Evolutionary conservation across 2,113 vertebrate species (phyloP).

Genomic region (Stegastes partitus): DNA sequence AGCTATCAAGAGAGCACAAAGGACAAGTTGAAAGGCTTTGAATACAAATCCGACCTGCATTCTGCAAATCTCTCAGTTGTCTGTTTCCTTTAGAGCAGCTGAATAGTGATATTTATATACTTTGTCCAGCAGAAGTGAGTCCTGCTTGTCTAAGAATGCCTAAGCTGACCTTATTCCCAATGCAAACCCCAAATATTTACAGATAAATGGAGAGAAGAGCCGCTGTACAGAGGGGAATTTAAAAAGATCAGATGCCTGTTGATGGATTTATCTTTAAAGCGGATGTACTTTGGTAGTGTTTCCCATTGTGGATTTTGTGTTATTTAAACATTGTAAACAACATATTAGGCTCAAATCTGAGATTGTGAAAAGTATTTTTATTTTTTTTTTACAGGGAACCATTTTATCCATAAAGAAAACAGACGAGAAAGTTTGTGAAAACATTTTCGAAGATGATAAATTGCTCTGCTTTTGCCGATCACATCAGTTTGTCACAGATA

Average conservation of each 20-base stretch:
- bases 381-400: no score
- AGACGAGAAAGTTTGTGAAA: no score
- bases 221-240: background rate
- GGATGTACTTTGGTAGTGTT: background rate
- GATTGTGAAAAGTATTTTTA: background rate
- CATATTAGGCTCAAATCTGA: background rate
- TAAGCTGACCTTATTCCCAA: slow-evolving; percentile 78
- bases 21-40: slow-evolving; percentile 51
- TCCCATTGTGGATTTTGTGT: background rate
- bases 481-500: no score
- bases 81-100: slow-evolving; percentile 51
- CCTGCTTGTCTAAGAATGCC: slow-evolving; percentile 59
- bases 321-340: slow-evolving; percentile 3
- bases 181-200: slow-evolving; percentile 86
- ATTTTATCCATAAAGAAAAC: no score
- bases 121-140: slow-evolving; percentile 62
- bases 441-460: background rate
- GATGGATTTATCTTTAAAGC: slow-evolving; percentile 23
- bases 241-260: background rate
- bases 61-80: slow-evolving; percentile 68
- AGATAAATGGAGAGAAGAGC: slow-evolving; percentile 54
- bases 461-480: background rate
- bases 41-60: slow-evolving; percentile 49
- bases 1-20: slow-evolving; percentile 52
- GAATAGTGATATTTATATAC: slow-evolving; percentile 71